phyloP scores from a whole-genome alignment of 2,888 invertebrate species.

The Holacanthella duospinosa region DNA sequence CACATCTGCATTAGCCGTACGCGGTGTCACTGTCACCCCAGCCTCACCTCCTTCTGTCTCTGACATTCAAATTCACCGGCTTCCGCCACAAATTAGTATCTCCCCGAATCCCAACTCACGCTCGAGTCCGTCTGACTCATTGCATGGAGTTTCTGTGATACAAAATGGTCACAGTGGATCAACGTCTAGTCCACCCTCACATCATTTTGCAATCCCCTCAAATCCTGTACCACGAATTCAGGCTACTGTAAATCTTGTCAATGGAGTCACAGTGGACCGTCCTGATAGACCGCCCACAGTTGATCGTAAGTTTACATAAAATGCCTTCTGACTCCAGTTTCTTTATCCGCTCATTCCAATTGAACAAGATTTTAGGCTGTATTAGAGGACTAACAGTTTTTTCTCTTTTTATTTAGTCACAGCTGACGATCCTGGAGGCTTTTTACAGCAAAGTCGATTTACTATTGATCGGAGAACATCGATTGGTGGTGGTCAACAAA shows the following conservation, averaged over 20 bases:
- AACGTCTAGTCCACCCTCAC: background rate
- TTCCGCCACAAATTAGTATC: background rate
- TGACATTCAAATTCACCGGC: background rate
- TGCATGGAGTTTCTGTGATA: constrained; percentile 13
- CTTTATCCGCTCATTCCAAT: no score
- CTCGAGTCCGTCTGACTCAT: constrained; percentile 9
- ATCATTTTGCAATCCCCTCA: constrained; percentile 29
- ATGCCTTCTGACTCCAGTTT: no score
- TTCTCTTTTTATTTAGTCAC: no score
- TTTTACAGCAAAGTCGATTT: background rate
- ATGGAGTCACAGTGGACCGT: constrained; percentile 10
- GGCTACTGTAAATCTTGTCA: no score
- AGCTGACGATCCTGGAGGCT: background rate
- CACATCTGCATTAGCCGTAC: constrained; percentile 22
- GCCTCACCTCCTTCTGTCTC: constrained; percentile 19
- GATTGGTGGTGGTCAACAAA: background rate
- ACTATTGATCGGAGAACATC: background rate
- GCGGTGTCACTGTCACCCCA: constrained; percentile 35
- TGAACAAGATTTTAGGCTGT: no score
- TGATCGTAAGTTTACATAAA: no score
- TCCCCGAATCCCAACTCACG: constrained; percentile 9
- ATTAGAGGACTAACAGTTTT: no score
- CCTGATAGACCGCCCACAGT: constrained; percentile 33
- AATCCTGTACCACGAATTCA: constrained; percentile 22
- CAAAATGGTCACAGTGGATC: constrained; percentile 11